Base-by-base conservation (phyloP, 2,797 vertebrate genomes). In the Perodicticus potto region DNA sequence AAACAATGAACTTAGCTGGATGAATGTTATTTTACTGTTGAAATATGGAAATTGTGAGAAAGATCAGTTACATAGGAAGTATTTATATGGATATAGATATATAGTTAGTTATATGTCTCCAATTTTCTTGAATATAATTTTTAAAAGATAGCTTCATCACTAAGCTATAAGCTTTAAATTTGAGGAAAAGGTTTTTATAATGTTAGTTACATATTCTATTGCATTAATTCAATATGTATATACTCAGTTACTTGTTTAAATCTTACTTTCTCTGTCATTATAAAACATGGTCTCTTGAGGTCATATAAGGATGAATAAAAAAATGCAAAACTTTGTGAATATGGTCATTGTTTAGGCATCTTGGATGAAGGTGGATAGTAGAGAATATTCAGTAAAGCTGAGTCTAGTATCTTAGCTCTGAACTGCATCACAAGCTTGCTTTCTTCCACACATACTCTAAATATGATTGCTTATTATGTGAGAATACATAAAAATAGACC, bases 1-100 rank as follows among this genome's bases (percentile, higher is more conserved):
- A 74, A 85, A 72, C 10, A 86, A 43, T 85, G 19, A 70, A 55
- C 37, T 69, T 78, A 78, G 37, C 32, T 65, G 22, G 45, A 90
- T 2, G 1, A 10, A 59, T 87, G 9, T 40, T 65, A 53, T 53
- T 87, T 95, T 87, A 53, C 1, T 34, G 11, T 63, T 73, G 34
- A 84, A 88, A 80, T 19, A 34, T 14, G 2, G 7, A 87, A 61
- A 83, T 61, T 95, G 4, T 81, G n/a, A 95, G 90, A 76, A 81
- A 37, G 11, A 90, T 63, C 72, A 78, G 13, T n/a, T 19, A 83
- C 32, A 72, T 1, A 63, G 10, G 43, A 77, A 10, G 63, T 59
- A 49, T 89, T 69, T 69, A 55, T 34, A 55, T 11, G n/a, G 49
- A 55, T 55, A 23, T 0, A 77, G 32, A 77, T 22, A 14, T n/a